These are phyloP conservation scores for Mungos mungo DNA, from an alignment of 2,113 vertebrate species.

Conservation along the genomic window DNA sequence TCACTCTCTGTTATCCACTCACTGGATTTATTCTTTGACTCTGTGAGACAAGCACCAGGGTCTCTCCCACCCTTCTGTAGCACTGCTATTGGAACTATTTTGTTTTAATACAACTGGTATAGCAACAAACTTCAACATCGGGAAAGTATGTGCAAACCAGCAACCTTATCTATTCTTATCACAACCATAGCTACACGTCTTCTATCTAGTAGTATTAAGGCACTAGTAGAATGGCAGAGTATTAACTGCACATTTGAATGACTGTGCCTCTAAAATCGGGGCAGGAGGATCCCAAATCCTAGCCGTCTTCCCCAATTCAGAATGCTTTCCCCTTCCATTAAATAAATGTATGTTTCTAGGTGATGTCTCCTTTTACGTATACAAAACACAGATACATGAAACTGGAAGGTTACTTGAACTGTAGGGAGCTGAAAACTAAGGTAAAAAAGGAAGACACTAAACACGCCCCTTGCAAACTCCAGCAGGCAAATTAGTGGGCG, in stretches of 20 bases:
- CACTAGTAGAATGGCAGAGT: neutral
- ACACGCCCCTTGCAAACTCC: neutral
- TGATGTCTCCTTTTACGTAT: neutral
- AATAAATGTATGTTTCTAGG: neutral
- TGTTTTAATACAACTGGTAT: neutral
- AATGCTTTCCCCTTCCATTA: neutral
- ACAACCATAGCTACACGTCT: neutral
- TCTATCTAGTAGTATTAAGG: neutral
- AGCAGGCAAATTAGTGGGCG: fast-evolving
- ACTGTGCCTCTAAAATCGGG: neutral
- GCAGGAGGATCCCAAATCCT: neutral
- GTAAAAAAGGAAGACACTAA: neutral
- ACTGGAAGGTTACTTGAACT: neutral
- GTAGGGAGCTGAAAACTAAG: neutral
- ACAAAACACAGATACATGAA: neutral
- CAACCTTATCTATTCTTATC: neutral
- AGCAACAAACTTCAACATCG: neutral
- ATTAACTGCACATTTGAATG: neutral
- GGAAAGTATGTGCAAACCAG: neutral
- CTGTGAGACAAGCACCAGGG: no score
- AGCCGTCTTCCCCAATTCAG: neutral
- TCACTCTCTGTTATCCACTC: no score
- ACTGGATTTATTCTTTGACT: no score
- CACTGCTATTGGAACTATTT: neutral
- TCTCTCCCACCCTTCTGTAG: no score